Base-by-base conservation (phyloP, 2,797 vertebrate species). In the Sarcoramphus papa region DNA sequence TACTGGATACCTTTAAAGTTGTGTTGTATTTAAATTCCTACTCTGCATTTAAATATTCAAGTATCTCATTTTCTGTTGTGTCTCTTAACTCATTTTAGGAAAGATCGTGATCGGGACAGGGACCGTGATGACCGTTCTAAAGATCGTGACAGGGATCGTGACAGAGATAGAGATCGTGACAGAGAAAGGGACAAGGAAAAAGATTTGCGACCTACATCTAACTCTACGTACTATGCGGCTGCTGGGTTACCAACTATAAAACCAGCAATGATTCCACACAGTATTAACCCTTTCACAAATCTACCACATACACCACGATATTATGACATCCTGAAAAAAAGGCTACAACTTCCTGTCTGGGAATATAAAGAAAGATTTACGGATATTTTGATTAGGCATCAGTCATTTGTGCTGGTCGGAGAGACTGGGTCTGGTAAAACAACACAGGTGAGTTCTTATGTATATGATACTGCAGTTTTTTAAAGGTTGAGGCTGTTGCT, bases 381-480 rank as follows among this genome's bases (percentile, higher is more conserved):
- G 4, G 98, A 99, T 92, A 99, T 99, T 97, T 98, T 99, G 93
- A 97, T 98, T 86, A 98, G 98, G 56, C 98, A 99, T 97, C 99
- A 99, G 97, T 99, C 98, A 43, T 99, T 99, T 94, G 99, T 99
- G 82, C 97, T 99, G 80, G 99, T 99, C 62, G 99, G 99, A 94
- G 99, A 99, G 98, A 99, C 99, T 3, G 99, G 99, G 33, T 99
- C 99, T 89, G 99, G 99, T 92, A 99, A 99, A 97, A 99, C 99
- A 95, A 99, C 99, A 87, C 99, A 99, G 99, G 99, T 99, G 92
- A 95, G 97, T 95, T 83, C 72, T 31, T 93, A 28, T 6, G 10
- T 92, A 3, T 18, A 7, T 50, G 7, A 6, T 64, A 23, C 23
- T 53, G 37, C 30, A 5, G 3, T 76, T 67, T 77, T 40, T 93